Conservation (phyloP, 2,888 invertebrate species). For the Ypsolopha sequella region DNA sequence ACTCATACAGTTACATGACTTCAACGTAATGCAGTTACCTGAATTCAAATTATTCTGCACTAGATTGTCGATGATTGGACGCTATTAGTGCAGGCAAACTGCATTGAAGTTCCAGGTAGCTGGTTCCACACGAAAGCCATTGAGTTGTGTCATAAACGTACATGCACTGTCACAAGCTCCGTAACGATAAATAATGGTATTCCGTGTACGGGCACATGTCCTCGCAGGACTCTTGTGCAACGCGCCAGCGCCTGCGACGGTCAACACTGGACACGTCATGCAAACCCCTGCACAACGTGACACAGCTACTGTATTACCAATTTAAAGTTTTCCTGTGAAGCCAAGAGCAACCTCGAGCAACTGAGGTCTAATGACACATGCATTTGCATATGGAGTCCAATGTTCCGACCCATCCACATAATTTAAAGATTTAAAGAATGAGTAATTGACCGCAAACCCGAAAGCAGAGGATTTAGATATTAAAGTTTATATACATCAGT, state of each 20-base stretch:
- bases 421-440: too few relatives aligned
- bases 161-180: neutral
- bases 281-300: constrained; percentile 42
- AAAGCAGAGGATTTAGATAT: too few relatives aligned
- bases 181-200: constrained; percentile 21
- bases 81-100: too few relatives aligned
- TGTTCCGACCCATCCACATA: too few relatives aligned
- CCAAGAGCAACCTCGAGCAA: neutral
- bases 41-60: too few relatives aligned
- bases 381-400: neutral
- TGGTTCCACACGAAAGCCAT: too few relatives aligned
- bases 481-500: too few relatives aligned
- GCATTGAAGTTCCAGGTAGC: too few relatives aligned
- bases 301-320: constrained; percentile 42
- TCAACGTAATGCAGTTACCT: too few relatives aligned
- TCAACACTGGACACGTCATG: constrained; percentile 38
- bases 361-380: neutral
- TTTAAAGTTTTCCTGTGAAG: constrained; percentile 48
- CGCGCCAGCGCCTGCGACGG: neutral
- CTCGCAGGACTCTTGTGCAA: constrained; percentile 11
- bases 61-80: too few relatives aligned
- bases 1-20: too few relatives aligned
- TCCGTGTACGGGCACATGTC: constrained; percentile 20
- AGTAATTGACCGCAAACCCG: too few relatives aligned
- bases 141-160: neutral